Base-by-base conservation (phyloP, 2,797 vertebrate genomes). In the Muscicapa striata region DNA sequence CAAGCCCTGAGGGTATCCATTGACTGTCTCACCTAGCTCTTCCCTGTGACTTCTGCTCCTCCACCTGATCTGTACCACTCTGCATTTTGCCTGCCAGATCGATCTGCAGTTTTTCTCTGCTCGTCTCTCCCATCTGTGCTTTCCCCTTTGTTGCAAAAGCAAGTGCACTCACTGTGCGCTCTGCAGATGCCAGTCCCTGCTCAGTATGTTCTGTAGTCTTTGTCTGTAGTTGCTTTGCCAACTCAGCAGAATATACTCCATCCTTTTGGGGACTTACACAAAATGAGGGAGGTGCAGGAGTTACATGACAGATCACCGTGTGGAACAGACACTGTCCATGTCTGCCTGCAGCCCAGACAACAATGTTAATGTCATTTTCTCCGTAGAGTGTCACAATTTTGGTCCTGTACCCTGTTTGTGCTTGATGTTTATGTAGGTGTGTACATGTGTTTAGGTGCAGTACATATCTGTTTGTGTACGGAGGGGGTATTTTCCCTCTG, bases 41-140 rank as follows among this genome's bases (percentile, higher is more conserved):
- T 82, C 63, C 7, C 41, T 6, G 3, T 43, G 41, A 70, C 78
- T 93, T 67, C 30, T 57, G 49, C 64, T 89, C 26, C 9, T 89
- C 63, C 43, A 32, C 46, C 76, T 59, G 38, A 67, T 57, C 19
- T 51, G 14, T 85, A 55, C 59, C 38, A 11, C 40, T 48, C 48
- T 46, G 43, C 62, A 7, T 78, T 75, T 80, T 2, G 2, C 32
- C 79, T 86, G 58, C 49, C 5, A 13, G 76, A 52, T 68, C 1
- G 1, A 77, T 75, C 24, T 64, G 78, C 58, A 62, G 84, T 58
- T 92, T 84, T 89, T 64, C 41, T 38, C 29, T 5, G 59, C 78
- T 92, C 51, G 55, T 48, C 27, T 94, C 68, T 90, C 63, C 89
- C 87, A 82, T 90, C 92, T 92, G 83, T 84, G 62, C 69, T 67